These are phyloP conservation scores for Yponomeuta cagnagella DNA, from an alignment of 2,888 invertebrate genomes.

Conservation along the genomic window DNA sequence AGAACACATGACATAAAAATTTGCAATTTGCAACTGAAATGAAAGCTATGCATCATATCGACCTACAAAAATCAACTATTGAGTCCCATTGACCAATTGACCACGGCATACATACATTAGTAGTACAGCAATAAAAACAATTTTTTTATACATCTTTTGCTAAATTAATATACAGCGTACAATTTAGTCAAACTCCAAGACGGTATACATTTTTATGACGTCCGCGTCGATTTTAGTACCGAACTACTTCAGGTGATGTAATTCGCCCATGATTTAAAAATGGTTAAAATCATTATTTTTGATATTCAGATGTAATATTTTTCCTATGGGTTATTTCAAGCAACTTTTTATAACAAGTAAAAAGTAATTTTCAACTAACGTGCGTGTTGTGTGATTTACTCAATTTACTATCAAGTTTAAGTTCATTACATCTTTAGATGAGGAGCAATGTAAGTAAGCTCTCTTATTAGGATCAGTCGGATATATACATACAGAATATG, in stretches of 20 bases:
- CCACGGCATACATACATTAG: conserved; percentile 1
- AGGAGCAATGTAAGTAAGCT: not conserved
- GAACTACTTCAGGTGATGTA: conserved; percentile 2
- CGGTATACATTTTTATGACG: not conserved
- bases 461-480: not conserved
- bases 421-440: not conserved
- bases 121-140: conserved; percentile 8
- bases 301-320: conserved; percentile 69
- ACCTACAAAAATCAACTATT: not conserved
- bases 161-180: conserved; percentile 5
- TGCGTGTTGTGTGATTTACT: conserved; percentile 4
- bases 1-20: too few species aligned
- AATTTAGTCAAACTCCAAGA: not conserved
- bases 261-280: conserved; percentile 50
- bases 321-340: conserved; percentile 47
- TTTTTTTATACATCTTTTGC: conserved; percentile 13
- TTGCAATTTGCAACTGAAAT: not conserved
- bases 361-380: not conserved
- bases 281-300: conserved; percentile 64
- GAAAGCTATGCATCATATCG: not conserved
- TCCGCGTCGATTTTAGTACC: not conserved
- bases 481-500: not conserved
- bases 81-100: conserved; percentile 1
- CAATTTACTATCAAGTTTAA: conserved; percentile 1
- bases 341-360: conserved; percentile 9